Base-by-base conservation (phyloP, 2,797 vertebrate species). In the Dallia pectoralis region DNA sequence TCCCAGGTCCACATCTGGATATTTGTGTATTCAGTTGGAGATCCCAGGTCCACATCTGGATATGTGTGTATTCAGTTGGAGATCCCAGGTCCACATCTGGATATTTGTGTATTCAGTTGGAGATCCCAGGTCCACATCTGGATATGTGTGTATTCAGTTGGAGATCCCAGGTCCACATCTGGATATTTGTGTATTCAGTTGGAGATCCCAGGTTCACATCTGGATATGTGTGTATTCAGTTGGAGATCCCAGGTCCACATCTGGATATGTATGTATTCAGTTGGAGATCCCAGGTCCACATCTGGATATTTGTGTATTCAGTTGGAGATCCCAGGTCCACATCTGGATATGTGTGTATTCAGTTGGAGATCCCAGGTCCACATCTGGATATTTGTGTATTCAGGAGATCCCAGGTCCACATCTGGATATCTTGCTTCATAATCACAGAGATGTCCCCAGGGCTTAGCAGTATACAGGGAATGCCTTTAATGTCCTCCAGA, bases 401-500 rank as follows among this genome's bases (percentile, higher is more conserved):
- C n/a, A n/a, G n/a, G 30, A 70, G 49, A 70, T 70, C 49, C 48
- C 27, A 49, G 49, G 49, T 70, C 49, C 29, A 56, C 29, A 33
- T 70, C 25, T 49, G 4, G 44, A 68, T 22, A 70, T 62, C 65
- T 65, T 36, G 56, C 33, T 77, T 77, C 48, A 73, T 74, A 64
- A 73, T 71, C 62, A 75, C 68, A 74, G n/a, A 68, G 36, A 56
- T 70, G 65, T 27, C 32, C 71, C 6, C 47, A 49, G 74, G 70
- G 73, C 47, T 9, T 47, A 40, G 64, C 61, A 62, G 56, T 32
- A 48, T 65, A 33, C 30, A 66, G 40, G 30, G 70, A 30, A 61
- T 25, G 56, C 53, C 76, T 77, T 76, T 78, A 77, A 77, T 76
- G 76, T 63, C 65, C 67, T 84, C 73, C 61, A 63, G 72, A 81